Conservation (phyloP, 2,888 invertebrate genomes). For the Mallateleia sp. region DNA sequence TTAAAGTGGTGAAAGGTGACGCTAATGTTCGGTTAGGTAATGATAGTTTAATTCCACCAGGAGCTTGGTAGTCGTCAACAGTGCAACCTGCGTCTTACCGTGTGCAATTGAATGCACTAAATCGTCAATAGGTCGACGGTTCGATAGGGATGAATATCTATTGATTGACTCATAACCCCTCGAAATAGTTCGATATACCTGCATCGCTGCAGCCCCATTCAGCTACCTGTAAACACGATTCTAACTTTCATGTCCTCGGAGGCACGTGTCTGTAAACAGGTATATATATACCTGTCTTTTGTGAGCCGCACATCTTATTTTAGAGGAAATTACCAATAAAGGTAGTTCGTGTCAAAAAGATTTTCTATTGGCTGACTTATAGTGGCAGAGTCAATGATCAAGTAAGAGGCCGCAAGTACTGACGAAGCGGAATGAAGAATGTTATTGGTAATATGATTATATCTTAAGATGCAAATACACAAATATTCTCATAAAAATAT, state of each 20-base stretch:
- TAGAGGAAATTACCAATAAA: constrained; percentile 58
- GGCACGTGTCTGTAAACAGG: constrained; percentile 86
- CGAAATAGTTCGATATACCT: constrained; percentile 84
- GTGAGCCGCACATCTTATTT: constrained; percentile 53
- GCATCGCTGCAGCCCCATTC: constrained; percentile 63
- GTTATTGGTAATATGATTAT: too few relatives aligned
- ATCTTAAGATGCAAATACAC: too few relatives aligned
- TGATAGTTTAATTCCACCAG: constrained; percentile 47
- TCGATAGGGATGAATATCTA: constrained; percentile 89
- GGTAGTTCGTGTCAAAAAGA: constrained; percentile 4
- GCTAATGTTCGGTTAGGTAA: constrained; percentile 36
- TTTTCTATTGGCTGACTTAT: not conserved
- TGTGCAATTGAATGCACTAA: constrained; percentile 87
- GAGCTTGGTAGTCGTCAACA: constrained; percentile 78
- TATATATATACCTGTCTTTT: constrained; percentile 77
- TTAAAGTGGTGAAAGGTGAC: constrained; percentile 8
- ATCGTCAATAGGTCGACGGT: constrained; percentile 85
- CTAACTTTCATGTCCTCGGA: constrained; percentile 69
- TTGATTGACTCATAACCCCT: constrained; percentile 87
- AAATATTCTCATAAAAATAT: too few relatives aligned
- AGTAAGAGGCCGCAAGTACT: too few relatives aligned
- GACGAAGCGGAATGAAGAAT: too few relatives aligned
- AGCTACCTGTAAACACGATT: constrained; percentile 74
- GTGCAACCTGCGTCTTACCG: constrained; percentile 86
- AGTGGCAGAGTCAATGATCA: not conserved